These are phyloP conservation scores for Leptopilina myrica DNA, from an alignment of 2,888 invertebrate genomes.

Conservation along the genomic window DNA sequence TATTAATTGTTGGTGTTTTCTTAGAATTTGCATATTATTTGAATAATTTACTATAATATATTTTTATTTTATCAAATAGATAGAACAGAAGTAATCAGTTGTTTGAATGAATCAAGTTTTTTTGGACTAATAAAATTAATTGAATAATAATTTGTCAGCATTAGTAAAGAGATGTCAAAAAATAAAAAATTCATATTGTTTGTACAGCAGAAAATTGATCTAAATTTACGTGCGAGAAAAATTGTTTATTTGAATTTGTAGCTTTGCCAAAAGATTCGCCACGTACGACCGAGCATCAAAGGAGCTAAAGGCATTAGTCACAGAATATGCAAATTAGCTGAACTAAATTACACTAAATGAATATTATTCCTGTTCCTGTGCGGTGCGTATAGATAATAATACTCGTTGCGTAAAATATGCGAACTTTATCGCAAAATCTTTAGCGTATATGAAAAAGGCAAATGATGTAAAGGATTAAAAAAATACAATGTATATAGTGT, in stretches of 20 bases:
- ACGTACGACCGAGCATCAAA: background rate
- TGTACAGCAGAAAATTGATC: no score
- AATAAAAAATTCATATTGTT: no score
- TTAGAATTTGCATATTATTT: no score
- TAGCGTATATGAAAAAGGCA: background rate
- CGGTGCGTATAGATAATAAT: background rate
- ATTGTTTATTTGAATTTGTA: background rate
- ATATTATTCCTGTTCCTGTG: constrained; percentile 6
- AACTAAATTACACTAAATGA: constrained; percentile 15
- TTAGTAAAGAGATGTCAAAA: no score
- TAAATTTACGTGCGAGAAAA: background rate
- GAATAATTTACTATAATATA: no score
- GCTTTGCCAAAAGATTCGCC: constrained; percentile 2
- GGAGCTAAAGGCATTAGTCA: constrained; percentile 13
- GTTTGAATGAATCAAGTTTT: no score
- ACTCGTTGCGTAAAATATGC: background rate
- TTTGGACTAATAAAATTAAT: no score
- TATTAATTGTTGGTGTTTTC: no score
- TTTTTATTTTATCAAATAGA: no score
- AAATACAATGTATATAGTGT: background rate
- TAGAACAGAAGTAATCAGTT: no score
- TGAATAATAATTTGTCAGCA: no score
- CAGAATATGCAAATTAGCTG: constrained; percentile 14
- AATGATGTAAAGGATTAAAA: background rate
- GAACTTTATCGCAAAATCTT: background rate